These are phyloP conservation scores for Bathybates hornii DNA, from an alignment of 2,113 vertebrate genomes.

Conservation along the genomic window DNA sequence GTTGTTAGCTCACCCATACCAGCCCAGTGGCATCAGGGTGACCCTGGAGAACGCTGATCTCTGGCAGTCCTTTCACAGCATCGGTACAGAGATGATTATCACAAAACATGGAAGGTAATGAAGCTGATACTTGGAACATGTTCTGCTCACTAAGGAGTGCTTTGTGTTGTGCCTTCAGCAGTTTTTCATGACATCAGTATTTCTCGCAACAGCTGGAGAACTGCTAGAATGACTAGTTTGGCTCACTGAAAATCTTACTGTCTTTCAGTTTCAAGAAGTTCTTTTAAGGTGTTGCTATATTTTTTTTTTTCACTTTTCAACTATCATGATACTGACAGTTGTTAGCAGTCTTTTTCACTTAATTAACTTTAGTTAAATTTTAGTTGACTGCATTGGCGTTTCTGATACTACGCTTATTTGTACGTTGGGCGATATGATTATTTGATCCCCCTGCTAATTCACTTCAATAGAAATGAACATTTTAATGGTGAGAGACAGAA, in stretches of 20 bases:
- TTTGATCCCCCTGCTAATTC: neutral
- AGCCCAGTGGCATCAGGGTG: slow-evolving; percentile 65
- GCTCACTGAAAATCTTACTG: neutral
- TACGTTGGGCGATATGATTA: neutral
- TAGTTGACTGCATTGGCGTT: neutral
- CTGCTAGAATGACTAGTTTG: neutral
- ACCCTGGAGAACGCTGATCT: slow-evolving; percentile 75
- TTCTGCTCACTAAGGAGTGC: neutral
- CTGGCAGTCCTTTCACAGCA: slow-evolving; percentile 79
- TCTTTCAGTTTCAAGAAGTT: neutral
- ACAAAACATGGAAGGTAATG: slow-evolving; percentile 81
- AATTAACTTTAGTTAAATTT: neutral
- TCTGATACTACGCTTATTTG: neutral
- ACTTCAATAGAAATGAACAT: neutral
- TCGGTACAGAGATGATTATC: slow-evolving; percentile 84
- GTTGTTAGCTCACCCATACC: slow-evolving; percentile 26
- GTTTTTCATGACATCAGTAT: neutral
- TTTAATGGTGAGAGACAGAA: neutral
- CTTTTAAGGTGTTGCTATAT: neutral
- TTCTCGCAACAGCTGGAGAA: neutral
- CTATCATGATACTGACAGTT: neutral
- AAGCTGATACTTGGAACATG: neutral
- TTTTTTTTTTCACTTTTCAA: neutral
- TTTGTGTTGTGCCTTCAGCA: neutral
- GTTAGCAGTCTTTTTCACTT: neutral